Conservation (phyloP, 2,113 vertebrate species). For the Gasterosteus nipponicus region DNA sequence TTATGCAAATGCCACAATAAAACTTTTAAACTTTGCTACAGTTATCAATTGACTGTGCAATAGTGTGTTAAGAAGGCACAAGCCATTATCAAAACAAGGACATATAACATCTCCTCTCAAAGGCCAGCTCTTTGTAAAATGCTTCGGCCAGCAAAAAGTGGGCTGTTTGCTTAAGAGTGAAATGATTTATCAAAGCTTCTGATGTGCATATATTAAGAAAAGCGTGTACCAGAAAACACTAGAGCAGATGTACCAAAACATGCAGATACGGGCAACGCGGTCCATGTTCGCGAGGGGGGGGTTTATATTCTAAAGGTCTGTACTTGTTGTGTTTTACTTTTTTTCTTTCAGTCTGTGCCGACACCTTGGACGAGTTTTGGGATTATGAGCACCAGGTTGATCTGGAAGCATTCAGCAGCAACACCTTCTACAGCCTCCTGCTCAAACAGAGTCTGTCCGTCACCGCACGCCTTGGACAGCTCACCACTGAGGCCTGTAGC, state of each 20-base stretch:
- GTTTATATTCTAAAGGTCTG: not conserved
- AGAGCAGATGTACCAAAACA: constrained; percentile 7
- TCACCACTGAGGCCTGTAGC: constrained; percentile 85
- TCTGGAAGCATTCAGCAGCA: constrained; percentile 88
- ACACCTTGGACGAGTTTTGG: constrained; percentile 77
- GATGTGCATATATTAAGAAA: not conserved
- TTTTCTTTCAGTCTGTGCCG: constrained; percentile 29
- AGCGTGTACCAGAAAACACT: not conserved
- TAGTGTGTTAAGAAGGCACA: not conserved
- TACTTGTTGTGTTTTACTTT: not conserved
- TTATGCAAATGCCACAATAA: not conserved
- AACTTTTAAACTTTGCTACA: not conserved
- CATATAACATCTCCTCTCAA: not conserved
- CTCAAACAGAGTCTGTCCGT: constrained; percentile 86
- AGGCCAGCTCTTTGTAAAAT: not conserved
- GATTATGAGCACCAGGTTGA: constrained; percentile 87
- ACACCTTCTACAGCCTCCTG: constrained; percentile 86
- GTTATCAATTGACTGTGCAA: not conserved
- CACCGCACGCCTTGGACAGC: constrained; percentile 83
- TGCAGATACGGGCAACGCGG: too few species aligned
- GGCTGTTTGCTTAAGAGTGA: not conserved
- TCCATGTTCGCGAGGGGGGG: not conserved
- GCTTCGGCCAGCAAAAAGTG: not conserved
- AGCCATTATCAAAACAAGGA: not conserved
- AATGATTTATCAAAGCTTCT: not conserved